phyloP scores from a whole-genome alignment of 2,888 invertebrate species.

The Drosophila bunnanda region DNA sequence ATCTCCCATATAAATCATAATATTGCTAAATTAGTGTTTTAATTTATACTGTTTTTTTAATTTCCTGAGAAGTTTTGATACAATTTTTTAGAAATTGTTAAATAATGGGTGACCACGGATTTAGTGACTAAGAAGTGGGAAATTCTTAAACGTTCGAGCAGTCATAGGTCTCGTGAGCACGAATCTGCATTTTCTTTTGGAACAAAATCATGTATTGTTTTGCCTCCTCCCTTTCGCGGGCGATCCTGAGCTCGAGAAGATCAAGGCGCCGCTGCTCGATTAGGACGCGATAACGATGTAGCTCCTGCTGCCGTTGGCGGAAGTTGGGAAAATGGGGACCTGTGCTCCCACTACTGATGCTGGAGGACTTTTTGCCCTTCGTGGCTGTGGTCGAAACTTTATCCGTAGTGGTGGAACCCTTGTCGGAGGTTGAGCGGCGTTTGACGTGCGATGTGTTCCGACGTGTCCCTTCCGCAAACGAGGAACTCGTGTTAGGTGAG shows the following conservation, averaged over 20 bases:
- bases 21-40: not conserved
- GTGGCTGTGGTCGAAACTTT: constrained; percentile 14
- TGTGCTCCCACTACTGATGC: constrained; percentile 10
- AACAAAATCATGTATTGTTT: constrained; percentile 67
- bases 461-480: constrained; percentile 3
- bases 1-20: too few relatives aligned
- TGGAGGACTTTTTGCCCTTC: constrained; percentile 20
- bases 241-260: constrained; percentile 72
- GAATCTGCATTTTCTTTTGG: constrained; percentile 73
- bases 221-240: constrained; percentile 75
- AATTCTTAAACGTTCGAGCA: constrained; percentile 55
- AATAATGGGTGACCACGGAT: not conserved
- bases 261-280: constrained; percentile 77
- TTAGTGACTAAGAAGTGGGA: not conserved
- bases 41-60: not conserved
- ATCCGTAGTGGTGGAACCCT: not conserved
- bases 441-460: constrained; percentile 19
- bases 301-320: constrained; percentile 72
- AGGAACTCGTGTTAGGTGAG: constrained; percentile 13
- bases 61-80: not conserved
- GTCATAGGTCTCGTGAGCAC: constrained; percentile 60
- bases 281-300: constrained; percentile 72
- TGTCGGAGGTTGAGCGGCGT: constrained; percentile 19
- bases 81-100: not conserved
- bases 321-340: constrained; percentile 37